Evolutionary conservation across 2,797 vertebrate species (phyloP).

Genomic region (Mastacembelus armatus): DNA sequence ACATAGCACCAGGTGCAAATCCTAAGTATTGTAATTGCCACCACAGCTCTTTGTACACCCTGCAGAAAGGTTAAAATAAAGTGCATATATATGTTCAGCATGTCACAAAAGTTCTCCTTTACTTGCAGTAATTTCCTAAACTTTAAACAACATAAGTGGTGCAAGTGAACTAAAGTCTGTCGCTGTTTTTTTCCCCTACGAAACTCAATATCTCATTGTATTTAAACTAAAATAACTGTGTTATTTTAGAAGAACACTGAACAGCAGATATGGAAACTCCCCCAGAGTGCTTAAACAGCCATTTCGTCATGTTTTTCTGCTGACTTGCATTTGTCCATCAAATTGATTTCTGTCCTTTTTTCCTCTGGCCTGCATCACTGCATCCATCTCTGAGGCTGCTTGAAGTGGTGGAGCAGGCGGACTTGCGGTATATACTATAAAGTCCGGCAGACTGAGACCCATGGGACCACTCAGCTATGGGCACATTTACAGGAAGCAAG

Average conservation of each 20-base stretch:
- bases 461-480: constrained; percentile 50
- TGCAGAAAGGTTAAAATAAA: constrained; percentile 60
- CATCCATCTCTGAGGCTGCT: constrained; percentile 45
- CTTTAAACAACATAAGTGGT: constrained; percentile 45
- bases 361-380: constrained; percentile 37
- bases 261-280: constrained; percentile 57
- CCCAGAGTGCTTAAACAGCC: constrained; percentile 68
- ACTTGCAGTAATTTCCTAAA: constrained; percentile 45
- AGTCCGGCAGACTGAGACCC: constrained; percentile 48
- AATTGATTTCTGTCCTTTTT: constrained; percentile 46
- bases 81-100: constrained; percentile 40
- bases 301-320: constrained; percentile 70
- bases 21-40: constrained; percentile 66
- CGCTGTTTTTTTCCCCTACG: constrained; percentile 2
- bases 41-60: constrained; percentile 57
- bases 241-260: constrained; percentile 26
- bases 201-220: constrained; percentile 15
- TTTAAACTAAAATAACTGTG: constrained; percentile 12
- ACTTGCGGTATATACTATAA: no score
- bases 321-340: constrained; percentile 70
- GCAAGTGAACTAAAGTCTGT: not conserved
- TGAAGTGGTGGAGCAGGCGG: constrained; percentile 36
- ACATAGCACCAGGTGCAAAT: constrained; percentile 71
- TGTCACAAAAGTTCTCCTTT: constrained; percentile 43
- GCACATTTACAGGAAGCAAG: constrained; percentile 66